phyloP scores from a whole-genome alignment of 2,113 vertebrate genomes.

The Leptosomus discolor region DNA sequence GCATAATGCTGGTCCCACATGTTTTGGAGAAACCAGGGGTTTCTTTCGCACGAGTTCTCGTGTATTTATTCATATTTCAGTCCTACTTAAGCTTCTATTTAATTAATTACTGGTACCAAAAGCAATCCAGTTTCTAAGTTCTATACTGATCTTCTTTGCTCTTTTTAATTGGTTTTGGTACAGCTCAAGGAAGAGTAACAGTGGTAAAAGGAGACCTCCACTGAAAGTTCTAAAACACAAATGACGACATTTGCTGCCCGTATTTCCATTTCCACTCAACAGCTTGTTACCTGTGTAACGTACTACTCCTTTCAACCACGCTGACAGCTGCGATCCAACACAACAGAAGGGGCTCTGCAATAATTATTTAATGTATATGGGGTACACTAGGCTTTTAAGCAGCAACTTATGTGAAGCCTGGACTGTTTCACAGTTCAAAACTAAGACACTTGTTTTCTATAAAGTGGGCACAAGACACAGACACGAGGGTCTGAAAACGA shows the following conservation, averaged over 20 bases:
- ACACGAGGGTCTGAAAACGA: neutral
- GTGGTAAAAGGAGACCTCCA: neutral
- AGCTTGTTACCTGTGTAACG: neutral
- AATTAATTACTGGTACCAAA: neutral
- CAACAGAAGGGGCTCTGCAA: neutral
- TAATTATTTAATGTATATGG: neutral
- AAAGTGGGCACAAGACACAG: neutral
- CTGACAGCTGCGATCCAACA: neutral
- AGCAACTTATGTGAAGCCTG: neutral
- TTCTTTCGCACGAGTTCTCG: neutral
- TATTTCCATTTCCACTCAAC: neutral
- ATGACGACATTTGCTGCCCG: neutral
- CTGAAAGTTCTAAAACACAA: neutral
- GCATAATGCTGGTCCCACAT: neutral
- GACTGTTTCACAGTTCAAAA: neutral
- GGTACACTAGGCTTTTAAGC: neutral
- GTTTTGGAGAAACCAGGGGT: neutral
- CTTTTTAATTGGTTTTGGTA: neutral
- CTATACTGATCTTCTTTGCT: neutral
- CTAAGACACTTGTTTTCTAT: neutral
- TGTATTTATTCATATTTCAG: neutral
- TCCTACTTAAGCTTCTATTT: neutral
- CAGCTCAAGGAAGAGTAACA: neutral
- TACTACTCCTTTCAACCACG: neutral
- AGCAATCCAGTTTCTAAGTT: neutral